Evolutionary conservation across 1,140 invertebrate genomes (phyloP).

Genomic region (Habropoda laboriosa): DNA sequence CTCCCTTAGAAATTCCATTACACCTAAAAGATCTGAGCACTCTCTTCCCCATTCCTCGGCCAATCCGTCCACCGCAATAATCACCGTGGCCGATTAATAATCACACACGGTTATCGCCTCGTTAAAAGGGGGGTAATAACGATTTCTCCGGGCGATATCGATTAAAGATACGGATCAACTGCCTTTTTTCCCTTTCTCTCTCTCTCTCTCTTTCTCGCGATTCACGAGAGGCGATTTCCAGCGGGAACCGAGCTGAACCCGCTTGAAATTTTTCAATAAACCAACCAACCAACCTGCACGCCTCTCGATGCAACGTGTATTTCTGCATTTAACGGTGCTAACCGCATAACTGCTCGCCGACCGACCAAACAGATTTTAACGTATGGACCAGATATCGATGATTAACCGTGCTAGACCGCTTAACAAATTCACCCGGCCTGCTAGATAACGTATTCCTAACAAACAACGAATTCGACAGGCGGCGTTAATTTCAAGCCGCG

Average conservation of each 20-base stretch:
- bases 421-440: slow-evolving; percentile 23
- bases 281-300: neutral
- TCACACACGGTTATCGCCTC: neutral
- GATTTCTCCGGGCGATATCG: neutral
- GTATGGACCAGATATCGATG: slow-evolving; percentile 16
- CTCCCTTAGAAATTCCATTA: no score
- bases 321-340: slow-evolving; percentile 30
- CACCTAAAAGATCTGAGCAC: no score
- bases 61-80: neutral
- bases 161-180: neutral
- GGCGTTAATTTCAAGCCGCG: neutral
- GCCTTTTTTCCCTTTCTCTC: no score
- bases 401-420: slow-evolving; percentile 10
- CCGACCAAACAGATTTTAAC: slow-evolving; percentile 15
- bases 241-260: no score
- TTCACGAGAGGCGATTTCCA: no score
- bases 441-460: slow-evolving; percentile 3
- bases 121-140: neutral
- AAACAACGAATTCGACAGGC: slow-evolving; percentile 10
- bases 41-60: no score
- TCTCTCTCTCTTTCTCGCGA: no score
- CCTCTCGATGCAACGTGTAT: neutral
- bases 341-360: slow-evolving; percentile 9
- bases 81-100: neutral
- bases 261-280: neutral